Evolutionary conservation across 2,888 invertebrate genomes (phyloP).

Genomic region (Callyntrura sp.): DNA sequence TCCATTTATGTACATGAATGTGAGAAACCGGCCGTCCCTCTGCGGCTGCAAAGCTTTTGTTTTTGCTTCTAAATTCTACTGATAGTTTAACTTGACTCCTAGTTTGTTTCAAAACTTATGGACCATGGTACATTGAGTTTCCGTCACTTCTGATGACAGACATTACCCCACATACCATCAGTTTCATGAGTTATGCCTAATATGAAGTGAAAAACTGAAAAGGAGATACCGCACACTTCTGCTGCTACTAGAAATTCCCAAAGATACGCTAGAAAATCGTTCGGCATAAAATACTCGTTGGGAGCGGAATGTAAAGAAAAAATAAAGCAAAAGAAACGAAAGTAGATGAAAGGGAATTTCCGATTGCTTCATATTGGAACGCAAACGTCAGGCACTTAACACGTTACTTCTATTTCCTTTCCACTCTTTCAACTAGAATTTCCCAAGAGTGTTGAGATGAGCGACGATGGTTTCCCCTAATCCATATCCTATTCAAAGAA

Average conservation of each 20-base stretch:
- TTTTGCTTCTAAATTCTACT: no score
- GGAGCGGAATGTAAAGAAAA: slow-evolving; percentile 29
- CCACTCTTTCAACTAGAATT: slow-evolving; percentile 58
- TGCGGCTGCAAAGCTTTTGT: no score
- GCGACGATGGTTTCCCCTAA: slow-evolving; percentile 53
- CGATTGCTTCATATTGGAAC: slow-evolving; percentile 68
- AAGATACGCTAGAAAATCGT: neutral
- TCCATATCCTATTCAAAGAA: slow-evolving; percentile 21
- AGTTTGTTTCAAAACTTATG: neutral
- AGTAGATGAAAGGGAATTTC: slow-evolving; percentile 73
- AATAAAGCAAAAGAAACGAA: slow-evolving; percentile 19
- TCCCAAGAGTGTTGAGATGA: slow-evolving; percentile 72
- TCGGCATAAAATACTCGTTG: slow-evolving; percentile 37
- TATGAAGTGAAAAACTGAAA: slow-evolving; percentile 53
- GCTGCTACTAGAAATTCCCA: neutral
- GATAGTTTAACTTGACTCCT: no score
- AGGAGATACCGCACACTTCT: neutral
- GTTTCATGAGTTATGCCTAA: slow-evolving; percentile 58
- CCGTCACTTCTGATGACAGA: slow-evolving; percentile 62
- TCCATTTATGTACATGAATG: no score
- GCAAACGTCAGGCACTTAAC: slow-evolving; percentile 73
- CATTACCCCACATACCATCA: slow-evolving; percentile 58
- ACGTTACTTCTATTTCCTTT: slow-evolving; percentile 31
- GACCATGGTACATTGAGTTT: neutral
- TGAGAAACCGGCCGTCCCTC: no score